Conservation (phyloP, 1,140 invertebrate genomes). For the Euura lappo region DNA sequence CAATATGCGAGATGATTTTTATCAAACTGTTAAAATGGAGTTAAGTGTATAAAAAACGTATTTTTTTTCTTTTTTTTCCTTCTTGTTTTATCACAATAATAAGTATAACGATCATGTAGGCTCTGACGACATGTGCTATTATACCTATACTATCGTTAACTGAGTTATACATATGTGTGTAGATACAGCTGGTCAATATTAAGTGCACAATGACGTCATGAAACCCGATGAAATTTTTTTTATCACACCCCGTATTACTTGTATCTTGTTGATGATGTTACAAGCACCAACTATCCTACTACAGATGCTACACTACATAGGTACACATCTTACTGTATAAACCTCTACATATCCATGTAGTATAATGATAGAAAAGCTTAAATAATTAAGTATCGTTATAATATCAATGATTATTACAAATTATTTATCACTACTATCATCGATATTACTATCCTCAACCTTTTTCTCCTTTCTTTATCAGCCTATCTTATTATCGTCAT, state of each 20-base stretch:
- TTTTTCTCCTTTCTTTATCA: neutral
- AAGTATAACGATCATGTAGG: no score
- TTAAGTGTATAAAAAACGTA: no score
- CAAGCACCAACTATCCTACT: neutral
- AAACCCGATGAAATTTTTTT: neutral
- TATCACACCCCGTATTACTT: neutral
- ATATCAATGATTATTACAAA: neutral
- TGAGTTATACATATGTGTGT: no score
- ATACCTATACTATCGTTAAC: no score
- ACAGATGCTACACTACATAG: no score
- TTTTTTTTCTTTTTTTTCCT: no score
- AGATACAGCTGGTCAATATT: neutral
- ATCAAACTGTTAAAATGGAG: no score
- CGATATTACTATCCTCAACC: no score
- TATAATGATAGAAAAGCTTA: neutral
- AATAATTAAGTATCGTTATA: slow-evolving; percentile 5
- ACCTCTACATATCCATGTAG: neutral
- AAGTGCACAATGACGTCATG: neutral
- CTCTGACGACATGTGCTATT: no score
- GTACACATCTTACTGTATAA: neutral
- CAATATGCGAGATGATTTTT: no score
- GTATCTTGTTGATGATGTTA: neutral
- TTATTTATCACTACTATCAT: neutral
- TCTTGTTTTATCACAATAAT: no score
- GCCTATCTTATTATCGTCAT: no score